Evolutionary conservation across 2,888 invertebrate species (phyloP).

Genomic region (Mythimna loreyi): DNA sequence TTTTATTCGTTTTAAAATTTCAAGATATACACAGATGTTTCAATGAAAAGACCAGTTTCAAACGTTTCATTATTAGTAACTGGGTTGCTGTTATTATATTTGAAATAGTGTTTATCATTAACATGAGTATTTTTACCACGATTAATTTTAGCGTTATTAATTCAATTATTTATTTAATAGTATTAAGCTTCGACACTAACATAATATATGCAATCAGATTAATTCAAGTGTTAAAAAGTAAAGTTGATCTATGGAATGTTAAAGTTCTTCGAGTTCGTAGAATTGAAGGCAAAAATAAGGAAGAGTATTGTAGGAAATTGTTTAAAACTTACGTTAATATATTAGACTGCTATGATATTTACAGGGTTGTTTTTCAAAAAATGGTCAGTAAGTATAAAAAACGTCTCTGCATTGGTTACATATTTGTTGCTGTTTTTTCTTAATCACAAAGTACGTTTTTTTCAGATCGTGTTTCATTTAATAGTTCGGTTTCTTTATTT

Average conservation of each 20-base stretch:
- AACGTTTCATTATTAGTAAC: neutral
- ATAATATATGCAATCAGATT: slow-evolving; percentile 1
- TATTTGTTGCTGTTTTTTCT: neutral
- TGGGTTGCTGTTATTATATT: neutral
- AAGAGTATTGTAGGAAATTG: neutral
- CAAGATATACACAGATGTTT: slow-evolving; percentile 23
- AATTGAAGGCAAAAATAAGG: no score
- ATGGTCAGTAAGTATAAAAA: neutral
- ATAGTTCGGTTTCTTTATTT: neutral
- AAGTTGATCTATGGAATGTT: slow-evolving; percentile 11
- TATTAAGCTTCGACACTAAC: neutral
- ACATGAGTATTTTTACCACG: no score
- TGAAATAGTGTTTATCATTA: neutral
- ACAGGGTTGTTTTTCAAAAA: neutral
- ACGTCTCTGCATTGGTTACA: neutral
- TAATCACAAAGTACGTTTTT: neutral
- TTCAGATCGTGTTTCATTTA: neutral
- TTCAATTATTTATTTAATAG: neutral
- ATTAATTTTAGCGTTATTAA: no score
- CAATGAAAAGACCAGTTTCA: neutral
- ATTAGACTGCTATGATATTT: neutral
- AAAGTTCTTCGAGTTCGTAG: neutral
- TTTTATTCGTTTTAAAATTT: slow-evolving; percentile 11
- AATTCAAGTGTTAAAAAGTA: neutral
- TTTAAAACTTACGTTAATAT: neutral